Base-by-base conservation (phyloP, 2,888 invertebrate species). In the Callyntrura guangdongensis region DNA sequence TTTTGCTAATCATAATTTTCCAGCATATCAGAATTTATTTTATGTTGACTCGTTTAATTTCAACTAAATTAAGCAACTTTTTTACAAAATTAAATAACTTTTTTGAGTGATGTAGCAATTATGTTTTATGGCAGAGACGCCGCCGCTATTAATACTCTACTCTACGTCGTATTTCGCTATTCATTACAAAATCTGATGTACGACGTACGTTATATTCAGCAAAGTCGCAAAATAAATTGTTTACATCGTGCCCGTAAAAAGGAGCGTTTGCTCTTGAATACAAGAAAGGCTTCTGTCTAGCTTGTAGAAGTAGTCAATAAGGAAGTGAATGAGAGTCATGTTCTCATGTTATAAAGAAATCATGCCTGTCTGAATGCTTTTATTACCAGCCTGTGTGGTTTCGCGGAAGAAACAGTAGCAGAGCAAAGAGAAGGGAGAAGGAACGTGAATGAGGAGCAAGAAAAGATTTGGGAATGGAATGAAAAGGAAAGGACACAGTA, bases 401-500 rank as follows among this genome's bases (percentile, higher is more conserved):
- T 45, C 69, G 36, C n/a, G 49, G 49, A 74, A 74, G 20, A 61
- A 74, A 47, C 12, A 86, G 69, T 69, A 81, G 56, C 45, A 20
- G 20, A 59, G 59, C 45, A 59, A 25, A 45, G 9, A 53, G 8
- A 49, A 56, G 17, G 47, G 72, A 20, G 72, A 47, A 47, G 59
- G 25, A 36, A 36, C 36, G 36, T 6, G 36, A 36, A 6, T 6
- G 36, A 36, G 6, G 36, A 2, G 36, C 36, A 36, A 36, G 36
- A 36, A 6, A 36, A 2, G 36, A 36, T 36, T 61, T 61, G 59
- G 81, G 49, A 36, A 36, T 36, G 36, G 36, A 36, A 86, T 88
- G 90, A 90, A 90, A 92, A 79, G 86, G 84, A 90, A 92, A 88
- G 90, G 83, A 90, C 69, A 90, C 69, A 84, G 64, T 36, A 36